Evolutionary conservation across 2,888 invertebrate species (phyloP), one percentile per base, ranked within the genome.

Genomic region (Esperia sulphurella): DNA sequence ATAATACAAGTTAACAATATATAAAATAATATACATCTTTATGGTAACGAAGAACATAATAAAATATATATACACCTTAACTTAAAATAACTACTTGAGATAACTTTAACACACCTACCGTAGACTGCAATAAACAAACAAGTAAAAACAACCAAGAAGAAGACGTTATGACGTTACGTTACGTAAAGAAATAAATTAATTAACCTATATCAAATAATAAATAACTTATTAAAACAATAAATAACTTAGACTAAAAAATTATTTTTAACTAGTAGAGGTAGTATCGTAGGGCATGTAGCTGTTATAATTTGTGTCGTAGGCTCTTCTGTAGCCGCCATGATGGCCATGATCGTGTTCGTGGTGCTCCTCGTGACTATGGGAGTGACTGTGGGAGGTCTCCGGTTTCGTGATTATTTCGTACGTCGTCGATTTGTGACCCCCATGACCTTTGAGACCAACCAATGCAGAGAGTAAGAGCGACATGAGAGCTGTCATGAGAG

Each of bases 321-420:
- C 91, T 56, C 92, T 76, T 49, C 91, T 89, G 49, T 91, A 92
- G 0, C 91, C 92, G 0, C 86, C 86, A 48, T 91, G 90, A 46
- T 91, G 91, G 0, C 90, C 90, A 56, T 90, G 89, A 0, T 89
- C 90, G 31, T 88, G 86, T 12, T 90, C 86, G 54, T 91, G 91
- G 14, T 91, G 91, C 50, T 93, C 93, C 52, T 94, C 93, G 51
- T 94, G 93, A 50, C 93, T 93, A 65, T 94, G 94, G 0, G 93
- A 92, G 63, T 93, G 93, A 3, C 93, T 90, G 64, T 93, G 93
- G 0, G 94, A 92, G 55, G 95, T 93, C 39, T 95, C 92, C 0
- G 96, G 96, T 59, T 96, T 95, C 45, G 95, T 93, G 50, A 96
- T 94, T 71, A 96, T 95, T 80, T 96, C 96, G 74, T 96, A 96